phyloP scores from a whole-genome alignment of 1,140 invertebrate species.

The Drosophila kanapiae region DNA sequence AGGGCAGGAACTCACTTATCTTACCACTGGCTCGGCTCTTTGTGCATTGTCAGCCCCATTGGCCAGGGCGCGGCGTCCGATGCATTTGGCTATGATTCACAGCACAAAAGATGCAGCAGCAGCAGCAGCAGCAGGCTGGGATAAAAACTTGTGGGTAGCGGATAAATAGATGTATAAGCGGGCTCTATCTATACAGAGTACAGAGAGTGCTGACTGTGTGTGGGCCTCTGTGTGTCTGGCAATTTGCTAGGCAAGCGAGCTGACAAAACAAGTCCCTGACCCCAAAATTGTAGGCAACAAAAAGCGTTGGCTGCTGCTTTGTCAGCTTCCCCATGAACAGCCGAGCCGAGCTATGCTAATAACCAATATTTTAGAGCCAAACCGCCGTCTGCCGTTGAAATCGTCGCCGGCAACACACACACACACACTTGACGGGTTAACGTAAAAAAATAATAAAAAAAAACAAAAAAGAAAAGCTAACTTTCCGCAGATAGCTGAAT shows the following conservation, averaged over 20 bases:
- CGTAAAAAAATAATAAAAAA: constrained; percentile 3
- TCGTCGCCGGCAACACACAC: constrained; percentile 63
- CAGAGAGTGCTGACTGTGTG: constrained; percentile 18
- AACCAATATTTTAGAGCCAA: constrained; percentile 78
- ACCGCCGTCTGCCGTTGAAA: constrained; percentile 59
- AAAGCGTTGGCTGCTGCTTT: constrained; percentile 66
- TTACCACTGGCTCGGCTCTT: constrained; percentile 28
- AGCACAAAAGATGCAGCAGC: constrained; percentile 70
- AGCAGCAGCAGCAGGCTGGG: constrained; percentile 10
- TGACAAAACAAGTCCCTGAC: constrained; percentile 82
- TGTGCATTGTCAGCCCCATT: constrained; percentile 66
- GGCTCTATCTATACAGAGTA: constrained; percentile 47
- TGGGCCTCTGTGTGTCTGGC: constrained; percentile 45
- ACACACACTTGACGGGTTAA: neutral
- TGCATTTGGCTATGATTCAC: constrained; percentile 79
- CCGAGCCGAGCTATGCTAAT: constrained; percentile 63
- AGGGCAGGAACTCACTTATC: constrained; percentile 50
- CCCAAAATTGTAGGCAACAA: constrained; percentile 79
- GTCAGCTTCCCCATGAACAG: constrained; percentile 54
- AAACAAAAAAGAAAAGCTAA: constrained; percentile 20
- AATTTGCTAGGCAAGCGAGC: constrained; percentile 46
- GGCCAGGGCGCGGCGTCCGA: constrained; percentile 47
- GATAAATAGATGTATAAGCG: constrained; percentile 74
- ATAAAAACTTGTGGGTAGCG: constrained; percentile 59
- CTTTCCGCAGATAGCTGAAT: constrained; percentile 52